Percentiles rank a stretch among this genome's conserved stretches.
phyloP scores from a whole-genome alignment of 2,113 vertebrate species.

The Ceyx margarethae region DNA sequence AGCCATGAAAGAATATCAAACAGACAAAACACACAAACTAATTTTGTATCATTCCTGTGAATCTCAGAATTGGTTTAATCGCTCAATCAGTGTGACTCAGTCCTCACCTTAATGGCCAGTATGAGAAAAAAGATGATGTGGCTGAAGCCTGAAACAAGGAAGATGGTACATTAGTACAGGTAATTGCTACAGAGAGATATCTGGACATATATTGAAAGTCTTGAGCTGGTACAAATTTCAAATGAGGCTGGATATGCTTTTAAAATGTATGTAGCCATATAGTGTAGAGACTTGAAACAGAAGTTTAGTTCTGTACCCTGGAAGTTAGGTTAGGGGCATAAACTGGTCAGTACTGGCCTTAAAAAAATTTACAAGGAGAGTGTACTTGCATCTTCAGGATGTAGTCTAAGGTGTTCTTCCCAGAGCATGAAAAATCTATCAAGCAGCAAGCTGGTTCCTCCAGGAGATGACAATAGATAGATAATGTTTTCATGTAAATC shows the following conservation, averaged over 20 bases:
- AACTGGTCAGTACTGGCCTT: background rate
- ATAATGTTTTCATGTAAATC: background rate
- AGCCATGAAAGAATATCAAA: background rate
- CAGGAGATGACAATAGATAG: background rate
- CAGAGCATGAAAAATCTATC: background rate
- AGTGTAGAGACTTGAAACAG: background rate
- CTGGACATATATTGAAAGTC: background rate
- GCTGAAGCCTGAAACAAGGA: background rate
- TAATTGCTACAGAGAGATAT: background rate
- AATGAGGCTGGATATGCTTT: background rate
- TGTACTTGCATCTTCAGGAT: background rate
- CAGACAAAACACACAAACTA: rapidly evolving
- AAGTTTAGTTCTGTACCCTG: background rate
- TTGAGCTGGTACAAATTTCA: background rate
- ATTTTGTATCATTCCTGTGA: background rate
- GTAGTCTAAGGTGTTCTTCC: background rate
- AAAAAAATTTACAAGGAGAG: background rate
- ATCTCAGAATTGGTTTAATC: background rate
- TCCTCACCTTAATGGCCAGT: background rate
- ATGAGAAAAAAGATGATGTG: background rate
- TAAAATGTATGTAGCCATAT: background rate
- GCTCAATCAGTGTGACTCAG: background rate
- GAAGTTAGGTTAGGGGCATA: background rate
- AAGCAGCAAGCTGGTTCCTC: background rate
- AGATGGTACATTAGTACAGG: background rate